A percentile compares a stretch with the other conserved stretches of the same genome.
Conservation (phyloP, 2,113 vertebrate genomes). For the Pipra filicauda region DNA sequence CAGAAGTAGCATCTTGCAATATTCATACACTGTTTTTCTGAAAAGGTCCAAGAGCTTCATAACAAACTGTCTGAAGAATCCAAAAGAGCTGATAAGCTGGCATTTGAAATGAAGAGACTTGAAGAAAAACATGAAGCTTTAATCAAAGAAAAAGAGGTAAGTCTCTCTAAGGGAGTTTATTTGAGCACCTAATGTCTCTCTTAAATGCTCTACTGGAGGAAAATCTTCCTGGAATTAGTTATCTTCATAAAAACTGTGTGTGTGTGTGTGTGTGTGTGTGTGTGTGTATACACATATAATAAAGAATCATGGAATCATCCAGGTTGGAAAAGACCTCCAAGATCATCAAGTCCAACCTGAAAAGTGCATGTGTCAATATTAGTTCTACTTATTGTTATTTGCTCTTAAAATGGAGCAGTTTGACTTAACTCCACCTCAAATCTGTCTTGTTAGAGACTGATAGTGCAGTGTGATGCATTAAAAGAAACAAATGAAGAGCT, state of each 20-base stretch:
- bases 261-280: not conserved
- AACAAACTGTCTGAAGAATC: slow-evolving; percentile 90
- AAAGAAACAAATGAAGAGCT: slow-evolving; percentile 96
- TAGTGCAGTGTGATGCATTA: slow-evolving; percentile 89
- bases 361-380: not conserved
- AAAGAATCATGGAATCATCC: accelerated
- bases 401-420: not conserved
- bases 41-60: slow-evolving; percentile 93
- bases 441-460: slow-evolving; percentile 79
- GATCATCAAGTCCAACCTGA: not conserved
- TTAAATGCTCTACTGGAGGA: not conserved
- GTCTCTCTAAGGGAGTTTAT: not conserved
- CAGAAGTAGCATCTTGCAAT: not conserved
- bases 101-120: slow-evolving; percentile 90
- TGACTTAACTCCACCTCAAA: not conserved
- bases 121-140: slow-evolving; percentile 92
- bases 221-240: not conserved
- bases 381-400: not conserved
- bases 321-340: not conserved
- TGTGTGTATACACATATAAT: not conserved
- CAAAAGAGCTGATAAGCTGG: slow-evolving; percentile 90
- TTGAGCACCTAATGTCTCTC: not conserved
- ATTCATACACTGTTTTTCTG: not conserved
- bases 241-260: not conserved
- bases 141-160: slow-evolving; percentile 94